Conservation (phyloP, 1,140 invertebrate genomes). For the Philopotamus ludificatus region DNA sequence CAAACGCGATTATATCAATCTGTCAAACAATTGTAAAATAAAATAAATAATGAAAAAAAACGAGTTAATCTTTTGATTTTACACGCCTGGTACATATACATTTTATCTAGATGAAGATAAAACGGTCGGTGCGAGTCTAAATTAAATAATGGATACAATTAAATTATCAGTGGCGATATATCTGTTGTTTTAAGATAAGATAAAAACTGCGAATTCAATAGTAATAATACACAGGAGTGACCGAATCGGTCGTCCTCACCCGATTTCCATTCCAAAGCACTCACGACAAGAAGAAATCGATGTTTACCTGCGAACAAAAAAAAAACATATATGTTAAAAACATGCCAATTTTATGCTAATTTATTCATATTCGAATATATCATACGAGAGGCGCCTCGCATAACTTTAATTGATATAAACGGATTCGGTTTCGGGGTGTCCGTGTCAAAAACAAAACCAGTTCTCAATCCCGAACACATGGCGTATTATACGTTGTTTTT, state of each 20-base stretch:
- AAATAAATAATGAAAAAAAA: too few relatives aligned
- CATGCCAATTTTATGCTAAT: slow-evolving; percentile 5
- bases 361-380: slow-evolving; percentile 17
- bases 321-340: neutral
- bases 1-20: neutral
- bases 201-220: neutral
- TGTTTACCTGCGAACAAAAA: neutral
- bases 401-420: slow-evolving; percentile 15
- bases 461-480: neutral
- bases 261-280: neutral
- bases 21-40: too few relatives aligned
- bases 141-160: neutral
- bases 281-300: neutral
- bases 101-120: neutral
- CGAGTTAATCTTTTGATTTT: neutral
- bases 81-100: neutral
- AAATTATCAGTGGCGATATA: neutral
- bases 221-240: neutral
- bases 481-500: too few relatives aligned
- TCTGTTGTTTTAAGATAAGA: neutral
- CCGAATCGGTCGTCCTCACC: neutral
- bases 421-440: neutral
- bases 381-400: neutral
- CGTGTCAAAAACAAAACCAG: neutral
- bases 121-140: neutral